Evolutionary conservation across 2,797 vertebrate genomes (phyloP).

Genomic region (Limnodromus scolopaceus): DNA sequence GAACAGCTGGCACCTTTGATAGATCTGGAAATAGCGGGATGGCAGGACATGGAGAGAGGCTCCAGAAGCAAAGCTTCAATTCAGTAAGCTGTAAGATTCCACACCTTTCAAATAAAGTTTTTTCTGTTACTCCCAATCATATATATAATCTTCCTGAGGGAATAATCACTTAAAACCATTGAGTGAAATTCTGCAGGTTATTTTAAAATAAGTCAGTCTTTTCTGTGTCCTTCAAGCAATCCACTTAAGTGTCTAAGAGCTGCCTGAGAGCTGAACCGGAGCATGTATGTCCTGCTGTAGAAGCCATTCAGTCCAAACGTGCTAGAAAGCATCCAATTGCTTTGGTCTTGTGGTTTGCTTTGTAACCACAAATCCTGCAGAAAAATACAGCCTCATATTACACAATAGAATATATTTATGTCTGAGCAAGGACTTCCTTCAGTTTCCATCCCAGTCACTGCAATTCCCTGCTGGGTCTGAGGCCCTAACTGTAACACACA

Average conservation of each 20-base stretch:
- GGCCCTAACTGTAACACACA: conserved; percentile 6
- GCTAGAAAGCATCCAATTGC: conserved; percentile 19
- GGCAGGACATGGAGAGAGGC: neutral
- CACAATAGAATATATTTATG: conserved; percentile 28
- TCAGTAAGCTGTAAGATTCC: neutral
- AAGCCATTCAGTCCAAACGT: conserved; percentile 7
- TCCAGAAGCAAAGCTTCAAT: neutral
- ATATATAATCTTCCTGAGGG: neutral
- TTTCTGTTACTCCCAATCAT: neutral
- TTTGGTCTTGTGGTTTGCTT: conserved; percentile 47
- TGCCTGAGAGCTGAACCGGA: neutral
- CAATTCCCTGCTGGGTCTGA: conserved; percentile 6
- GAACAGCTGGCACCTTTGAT: neutral
- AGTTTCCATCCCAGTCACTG: neutral
- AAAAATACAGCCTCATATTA: conserved; percentile 41
- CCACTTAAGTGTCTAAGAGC: neutral
- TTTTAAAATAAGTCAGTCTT: neutral
- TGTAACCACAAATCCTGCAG: conserved; percentile 39
- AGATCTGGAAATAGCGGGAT: neutral
- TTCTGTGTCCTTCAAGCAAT: neutral
- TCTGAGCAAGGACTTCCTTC: conserved; percentile 29
- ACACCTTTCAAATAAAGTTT: neutral
- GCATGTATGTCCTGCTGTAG: neutral
- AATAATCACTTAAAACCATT: neutral
- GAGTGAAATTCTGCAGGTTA: neutral